These are phyloP conservation scores for Dicaeum eximium DNA, from an alignment of 2,113 vertebrate genomes.

Conservation along the genomic window DNA sequence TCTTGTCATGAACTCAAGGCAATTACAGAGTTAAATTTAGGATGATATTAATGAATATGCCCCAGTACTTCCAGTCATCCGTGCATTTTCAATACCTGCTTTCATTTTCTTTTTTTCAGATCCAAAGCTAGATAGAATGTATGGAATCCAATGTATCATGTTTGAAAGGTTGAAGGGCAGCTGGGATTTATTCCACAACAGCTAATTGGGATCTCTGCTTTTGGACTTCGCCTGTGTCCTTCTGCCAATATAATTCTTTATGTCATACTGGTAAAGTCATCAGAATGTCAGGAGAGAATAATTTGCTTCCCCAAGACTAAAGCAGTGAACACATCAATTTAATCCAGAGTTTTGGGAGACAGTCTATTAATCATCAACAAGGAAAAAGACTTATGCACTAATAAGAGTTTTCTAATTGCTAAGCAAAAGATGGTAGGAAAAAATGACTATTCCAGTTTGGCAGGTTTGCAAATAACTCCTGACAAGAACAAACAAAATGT, in stretches of 20 bases:
- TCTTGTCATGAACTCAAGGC: neutral
- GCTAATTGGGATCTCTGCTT: slow-evolving; percentile 36
- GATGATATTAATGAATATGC: neutral
- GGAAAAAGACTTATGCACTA: neutral
- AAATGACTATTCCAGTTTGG: neutral
- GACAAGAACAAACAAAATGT: slow-evolving; percentile 12
- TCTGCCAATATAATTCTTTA: slow-evolving; percentile 5
- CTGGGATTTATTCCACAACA: slow-evolving; percentile 12
- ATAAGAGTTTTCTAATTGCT: slow-evolving; percentile 1
- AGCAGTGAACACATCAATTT: neutral
- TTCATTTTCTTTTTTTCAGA: neutral
- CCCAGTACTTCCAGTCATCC: neutral
- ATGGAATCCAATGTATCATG: slow-evolving; percentile 8
- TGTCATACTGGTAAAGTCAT: neutral
- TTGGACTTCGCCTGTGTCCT: neutral
- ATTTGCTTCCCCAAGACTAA: slow-evolving; percentile 6
- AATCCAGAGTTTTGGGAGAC: neutral
- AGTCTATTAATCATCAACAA: neutral
- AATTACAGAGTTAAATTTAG: neutral
- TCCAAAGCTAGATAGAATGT: neutral
- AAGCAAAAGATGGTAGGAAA: neutral
- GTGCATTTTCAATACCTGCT: neutral
- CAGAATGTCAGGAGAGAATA: slow-evolving; percentile 26
- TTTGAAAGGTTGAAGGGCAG: slow-evolving; percentile 17
- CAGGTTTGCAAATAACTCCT: slow-evolving; percentile 32